Evolutionary conservation across 2,113 vertebrate genomes (phyloP).

Genomic region (Ivindomyrus marchei): DNA sequence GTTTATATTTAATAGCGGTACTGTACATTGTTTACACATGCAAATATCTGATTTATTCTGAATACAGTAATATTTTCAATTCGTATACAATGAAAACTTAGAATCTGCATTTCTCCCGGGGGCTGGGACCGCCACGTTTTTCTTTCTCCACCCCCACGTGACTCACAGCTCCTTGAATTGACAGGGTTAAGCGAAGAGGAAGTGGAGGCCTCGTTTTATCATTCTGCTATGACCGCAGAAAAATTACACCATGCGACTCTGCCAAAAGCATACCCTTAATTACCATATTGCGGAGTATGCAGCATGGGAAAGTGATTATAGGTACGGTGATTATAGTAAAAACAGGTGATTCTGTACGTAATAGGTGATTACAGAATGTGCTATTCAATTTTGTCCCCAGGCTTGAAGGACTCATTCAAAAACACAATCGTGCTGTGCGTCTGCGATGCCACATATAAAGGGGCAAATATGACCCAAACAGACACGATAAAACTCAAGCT

Average conservation of each 20-base stretch:
- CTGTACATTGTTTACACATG: neutral
- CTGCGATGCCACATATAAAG: slow-evolving; percentile 16
- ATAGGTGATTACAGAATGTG: slow-evolving; percentile 1
- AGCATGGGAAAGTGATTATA: slow-evolving; percentile 17
- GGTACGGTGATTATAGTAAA: neutral
- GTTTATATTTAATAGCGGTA: neutral
- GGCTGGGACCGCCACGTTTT: neutral
- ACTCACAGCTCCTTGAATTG: neutral
- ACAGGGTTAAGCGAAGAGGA: neutral
- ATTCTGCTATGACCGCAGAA: neutral
- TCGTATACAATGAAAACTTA: neutral
- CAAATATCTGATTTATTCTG: neutral
- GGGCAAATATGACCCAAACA: slow-evolving; percentile 28
- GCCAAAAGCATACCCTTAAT: neutral
- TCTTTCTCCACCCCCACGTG: neutral
- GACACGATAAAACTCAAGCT: slow-evolving; percentile 26
- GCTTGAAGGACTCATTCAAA: slow-evolving; percentile 13
- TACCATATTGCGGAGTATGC: neutral
- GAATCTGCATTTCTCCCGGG: neutral
- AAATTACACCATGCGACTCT: neutral
- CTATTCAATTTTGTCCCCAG: slow-evolving; percentile 1
- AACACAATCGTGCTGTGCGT: neutral
- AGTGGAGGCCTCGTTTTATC: neutral
- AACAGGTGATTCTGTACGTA: slow-evolving; percentile 13
- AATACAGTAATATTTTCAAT: neutral